Evolutionary conservation across 2,113 vertebrate genomes (phyloP), one percentile per base, ranked within the genome.

Genomic region (Rhabdomys dilectus): DNA sequence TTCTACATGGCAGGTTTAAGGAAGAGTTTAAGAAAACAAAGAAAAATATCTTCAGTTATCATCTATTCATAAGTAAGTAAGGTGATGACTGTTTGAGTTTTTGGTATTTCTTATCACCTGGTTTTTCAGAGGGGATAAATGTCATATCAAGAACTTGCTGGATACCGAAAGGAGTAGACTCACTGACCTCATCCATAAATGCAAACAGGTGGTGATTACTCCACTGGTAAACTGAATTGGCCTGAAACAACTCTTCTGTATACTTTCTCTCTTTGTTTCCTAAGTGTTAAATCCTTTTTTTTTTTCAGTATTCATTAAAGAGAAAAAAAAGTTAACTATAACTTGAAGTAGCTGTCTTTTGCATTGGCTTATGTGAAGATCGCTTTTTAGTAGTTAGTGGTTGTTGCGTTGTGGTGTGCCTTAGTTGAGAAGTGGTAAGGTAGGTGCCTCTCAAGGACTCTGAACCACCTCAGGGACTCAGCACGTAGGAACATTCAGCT

Each of bases 171-270:
- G 45, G 21, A 70, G 29, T 64, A 10, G 24, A 64, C 45, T 96
- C 4, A 15, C 77, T 12, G 66, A 4, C 7, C 36, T 45, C 53
- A 10, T 82, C 15, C 26, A 42, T 89, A 96, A 94, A 77, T 51
- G 36, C 64, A 77, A 91, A 62, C 3, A 96, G 84, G 66, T 51
- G 48, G 90, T 22, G 48, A 86, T 93, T 95, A 66, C 21, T 87
- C 7, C 81, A 1, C n/a, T 56, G 34, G 62, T 88, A 93, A 87
- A 75, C 80, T 73, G 70, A 39, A 73, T 96, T 76, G 29, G 29
- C 58, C n/a, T 76, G 60, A 86, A 88, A 85, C 73, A 88, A 85
- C 73, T 92, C 68, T 93, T 97, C 51, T 48, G 56, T 80, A 84
- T 88, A 84, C 2, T 84, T 88, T 36, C 42, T 92, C 0, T 82